These are phyloP conservation scores for Enteromius radiatus DNA, from an alignment of 2,797 vertebrate species.

Conservation along the genomic window DNA sequence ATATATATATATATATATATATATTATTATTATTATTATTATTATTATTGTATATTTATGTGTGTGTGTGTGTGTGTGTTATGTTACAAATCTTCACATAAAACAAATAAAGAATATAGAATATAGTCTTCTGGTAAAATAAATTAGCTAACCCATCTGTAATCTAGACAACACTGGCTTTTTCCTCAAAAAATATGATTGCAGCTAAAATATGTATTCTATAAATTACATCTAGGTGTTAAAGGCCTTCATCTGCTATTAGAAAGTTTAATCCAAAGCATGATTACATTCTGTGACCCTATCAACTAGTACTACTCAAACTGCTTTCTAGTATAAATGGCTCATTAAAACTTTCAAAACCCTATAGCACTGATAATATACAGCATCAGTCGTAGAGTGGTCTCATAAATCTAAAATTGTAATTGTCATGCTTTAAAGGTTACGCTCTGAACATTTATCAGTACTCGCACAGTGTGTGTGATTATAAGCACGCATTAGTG, in stretches of 20 bases:
- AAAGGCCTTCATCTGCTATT: conserved; percentile 12
- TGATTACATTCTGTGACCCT: not conserved
- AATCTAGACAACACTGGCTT: not conserved
- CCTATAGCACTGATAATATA: conserved; percentile 18
- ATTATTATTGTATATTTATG: too few species aligned
- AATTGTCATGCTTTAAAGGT: conserved; percentile 26
- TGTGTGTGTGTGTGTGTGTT: too few species aligned
- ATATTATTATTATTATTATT: too few species aligned
- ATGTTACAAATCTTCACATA: too few species aligned
- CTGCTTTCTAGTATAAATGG: conserved; percentile 18
- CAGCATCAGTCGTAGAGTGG: conserved; percentile 2
- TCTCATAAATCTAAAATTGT: conserved; percentile 27
- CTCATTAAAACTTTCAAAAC: conserved; percentile 7
- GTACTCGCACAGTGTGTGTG: not conserved
- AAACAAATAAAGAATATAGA: too few species aligned
- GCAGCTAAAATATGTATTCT: not conserved
- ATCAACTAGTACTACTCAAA: conserved; percentile 23
- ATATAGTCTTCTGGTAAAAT: not conserved
- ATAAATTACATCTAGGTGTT: not conserved
- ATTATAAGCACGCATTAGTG: not conserved
- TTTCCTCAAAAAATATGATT: not conserved
- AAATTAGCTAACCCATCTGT: not conserved
- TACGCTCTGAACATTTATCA: conserved; percentile 14
- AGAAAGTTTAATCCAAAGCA: not conserved
- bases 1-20: too few species aligned